Evolutionary conservation across 2,888 invertebrate species (phyloP).

Genomic region (Orthonevra nobilis): DNA sequence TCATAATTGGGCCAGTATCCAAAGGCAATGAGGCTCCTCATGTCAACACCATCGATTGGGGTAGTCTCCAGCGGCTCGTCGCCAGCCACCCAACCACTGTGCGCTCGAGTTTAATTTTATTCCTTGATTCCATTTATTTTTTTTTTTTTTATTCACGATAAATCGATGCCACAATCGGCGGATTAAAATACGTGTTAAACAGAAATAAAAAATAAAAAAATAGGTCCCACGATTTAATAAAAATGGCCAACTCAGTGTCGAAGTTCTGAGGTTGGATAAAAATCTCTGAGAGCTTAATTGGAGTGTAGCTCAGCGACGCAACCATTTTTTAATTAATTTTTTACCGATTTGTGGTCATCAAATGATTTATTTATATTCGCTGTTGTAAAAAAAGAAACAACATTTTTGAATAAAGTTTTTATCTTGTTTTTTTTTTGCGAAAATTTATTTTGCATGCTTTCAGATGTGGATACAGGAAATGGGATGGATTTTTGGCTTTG

Average conservation of each 20-base stretch:
- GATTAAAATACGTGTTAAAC: conserved; percentile 9
- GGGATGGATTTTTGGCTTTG: too few species aligned
- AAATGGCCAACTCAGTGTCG: conserved; percentile 20
- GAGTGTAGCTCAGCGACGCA: conserved; percentile 32
- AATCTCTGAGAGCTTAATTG: conserved; percentile 52
- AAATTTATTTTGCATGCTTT: neutral
- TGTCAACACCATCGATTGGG: neutral
- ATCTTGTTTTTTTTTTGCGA: too few species aligned
- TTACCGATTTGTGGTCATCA: conserved; percentile 27
- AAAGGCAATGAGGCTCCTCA: conserved; percentile 17
- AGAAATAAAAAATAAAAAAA: neutral
- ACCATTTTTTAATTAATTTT: conserved; percentile 55
- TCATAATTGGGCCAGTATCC: conserved; percentile 66
- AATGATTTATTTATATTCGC: conserved; percentile 37
- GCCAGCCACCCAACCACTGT: neutral
- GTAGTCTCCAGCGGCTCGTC: neutral
- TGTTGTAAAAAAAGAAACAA: conserved; percentile 24
- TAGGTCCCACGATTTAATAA: neutral
- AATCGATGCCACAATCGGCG: conserved; percentile 49
- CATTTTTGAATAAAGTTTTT: conserved; percentile 13
- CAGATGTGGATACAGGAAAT: conserved; percentile 18
- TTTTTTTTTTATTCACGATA: conserved; percentile 16
- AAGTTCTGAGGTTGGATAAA: conserved; percentile 36
- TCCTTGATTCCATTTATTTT: too few species aligned
- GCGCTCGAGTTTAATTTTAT: conserved; percentile 21